Percentiles rank a stretch among this genome's conserved stretches.
phyloP scores from a whole-genome alignment of 2,888 invertebrate species.

The Epinotia nisella region DNA sequence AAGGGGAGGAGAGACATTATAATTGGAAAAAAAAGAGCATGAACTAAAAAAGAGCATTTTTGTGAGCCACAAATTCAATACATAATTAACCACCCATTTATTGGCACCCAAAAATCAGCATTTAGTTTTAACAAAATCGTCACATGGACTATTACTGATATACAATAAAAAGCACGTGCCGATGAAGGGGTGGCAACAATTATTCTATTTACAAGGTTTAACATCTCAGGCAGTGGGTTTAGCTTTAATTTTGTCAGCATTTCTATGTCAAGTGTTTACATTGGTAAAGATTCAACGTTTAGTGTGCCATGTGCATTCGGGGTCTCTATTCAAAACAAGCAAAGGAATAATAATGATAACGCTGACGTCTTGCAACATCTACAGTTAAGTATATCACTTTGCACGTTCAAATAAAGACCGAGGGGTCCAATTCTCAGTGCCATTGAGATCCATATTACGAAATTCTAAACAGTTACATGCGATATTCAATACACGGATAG shows the following conservation, averaged over 20 bases:
- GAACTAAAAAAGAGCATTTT: neutral
- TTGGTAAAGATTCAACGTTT: neutral
- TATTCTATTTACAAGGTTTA: neutral
- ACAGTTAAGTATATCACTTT: conserved; percentile 4
- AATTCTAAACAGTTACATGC: conserved; percentile 33
- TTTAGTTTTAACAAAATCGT: neutral
- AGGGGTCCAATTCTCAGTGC: conserved; percentile 12
- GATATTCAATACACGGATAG: conserved; percentile 18
- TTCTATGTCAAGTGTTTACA: neutral
- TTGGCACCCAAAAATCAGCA: neutral
- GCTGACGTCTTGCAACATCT: neutral
- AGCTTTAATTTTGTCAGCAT: neutral
- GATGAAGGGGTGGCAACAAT: neutral
- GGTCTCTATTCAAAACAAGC: neutral
- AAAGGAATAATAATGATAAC: conserved; percentile 4
- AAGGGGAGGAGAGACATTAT: neutral
- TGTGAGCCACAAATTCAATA: too few species aligned
- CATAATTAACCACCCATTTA: neutral
- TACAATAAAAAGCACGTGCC: neutral
- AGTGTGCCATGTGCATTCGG: conserved; percentile 5
- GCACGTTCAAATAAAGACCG: conserved; percentile 11
- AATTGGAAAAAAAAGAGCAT: neutral
- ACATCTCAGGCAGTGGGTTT: neutral
- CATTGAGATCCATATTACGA: conserved; percentile 13
- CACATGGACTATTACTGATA: neutral